phyloP scores from a whole-genome alignment of 1,140 invertebrate genomes.

The Nasonia giraulti region DNA sequence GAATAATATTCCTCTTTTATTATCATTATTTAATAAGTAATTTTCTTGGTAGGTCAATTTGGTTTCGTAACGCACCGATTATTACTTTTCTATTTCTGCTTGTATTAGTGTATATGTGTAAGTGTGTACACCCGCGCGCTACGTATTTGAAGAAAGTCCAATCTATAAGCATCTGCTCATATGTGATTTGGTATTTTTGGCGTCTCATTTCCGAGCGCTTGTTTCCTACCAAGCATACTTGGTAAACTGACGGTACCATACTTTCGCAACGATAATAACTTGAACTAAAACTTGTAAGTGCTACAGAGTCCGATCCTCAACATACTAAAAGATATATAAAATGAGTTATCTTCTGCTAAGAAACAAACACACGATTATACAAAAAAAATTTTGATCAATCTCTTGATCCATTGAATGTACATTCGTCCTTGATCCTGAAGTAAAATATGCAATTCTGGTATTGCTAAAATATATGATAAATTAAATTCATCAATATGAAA shows the following conservation, averaged over 20 bases:
- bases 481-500: conserved; percentile 34
- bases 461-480: conserved; percentile 41
- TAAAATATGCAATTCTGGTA: conserved; percentile 31
- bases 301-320: neutral
- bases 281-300: conserved; percentile 11
- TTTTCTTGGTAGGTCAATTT: conserved; percentile 14
- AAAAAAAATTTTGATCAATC: neutral
- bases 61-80: neutral
- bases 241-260: conserved; percentile 32
- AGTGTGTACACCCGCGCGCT: neutral
- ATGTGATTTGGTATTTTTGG: conserved; percentile 27
- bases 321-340: neutral
- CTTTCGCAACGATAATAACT: conserved; percentile 17
- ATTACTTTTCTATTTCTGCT: conserved; percentile 23
- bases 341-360: neutral
- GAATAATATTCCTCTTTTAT: conserved; percentile 1
- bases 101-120: conserved; percentile 21
- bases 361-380: neutral
- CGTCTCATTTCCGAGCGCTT: neutral
- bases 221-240: neutral
- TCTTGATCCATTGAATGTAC: conserved; percentile 31
- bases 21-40: conserved; percentile 4
- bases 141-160: conserved; percentile 8
- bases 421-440: conserved; percentile 19
- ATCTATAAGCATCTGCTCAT: conserved; percentile 14